Conservation (phyloP, 2,113 vertebrate genomes). For the Bubo scandiacus region DNA sequence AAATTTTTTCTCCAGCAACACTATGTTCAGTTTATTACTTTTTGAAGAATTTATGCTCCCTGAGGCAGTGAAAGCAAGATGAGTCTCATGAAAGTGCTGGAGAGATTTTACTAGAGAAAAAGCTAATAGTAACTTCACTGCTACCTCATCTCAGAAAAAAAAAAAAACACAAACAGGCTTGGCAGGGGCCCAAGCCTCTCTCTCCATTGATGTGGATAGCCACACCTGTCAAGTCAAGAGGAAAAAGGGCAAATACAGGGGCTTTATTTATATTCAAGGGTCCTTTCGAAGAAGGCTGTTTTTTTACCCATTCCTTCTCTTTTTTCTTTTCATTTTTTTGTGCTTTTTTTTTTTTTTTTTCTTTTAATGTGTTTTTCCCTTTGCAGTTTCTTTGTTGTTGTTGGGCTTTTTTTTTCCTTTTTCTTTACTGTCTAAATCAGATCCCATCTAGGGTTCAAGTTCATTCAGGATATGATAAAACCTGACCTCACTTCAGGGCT, state of each 20-base stretch:
- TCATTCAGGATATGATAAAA: not conserved
- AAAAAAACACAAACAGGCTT: not conserved
- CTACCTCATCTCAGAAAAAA: not conserved
- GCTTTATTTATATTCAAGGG: not conserved
- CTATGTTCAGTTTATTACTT: not conserved
- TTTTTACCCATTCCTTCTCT: accelerated
- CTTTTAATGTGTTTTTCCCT: not conserved
- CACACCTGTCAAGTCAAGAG: not conserved
- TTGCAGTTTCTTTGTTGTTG: not conserved
- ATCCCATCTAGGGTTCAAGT: not conserved
- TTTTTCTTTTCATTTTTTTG: not conserved
- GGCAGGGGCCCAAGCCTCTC: not conserved
- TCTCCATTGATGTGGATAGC: not conserved
- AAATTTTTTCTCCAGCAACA: not conserved
- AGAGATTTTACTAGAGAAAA: not conserved
- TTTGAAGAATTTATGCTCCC: not conserved
- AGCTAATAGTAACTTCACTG: not conserved
- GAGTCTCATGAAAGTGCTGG: not conserved
- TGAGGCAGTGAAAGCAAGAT: not conserved
- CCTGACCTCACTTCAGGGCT: not conserved
- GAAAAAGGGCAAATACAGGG: not conserved
- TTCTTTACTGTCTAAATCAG: not conserved
- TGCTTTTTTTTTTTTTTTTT: not conserved
- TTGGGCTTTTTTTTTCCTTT: accelerated
- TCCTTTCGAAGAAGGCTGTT: not conserved